Conservation (phyloP, 2,113 vertebrate species). For the Misgurnus mizolepis region DNA sequence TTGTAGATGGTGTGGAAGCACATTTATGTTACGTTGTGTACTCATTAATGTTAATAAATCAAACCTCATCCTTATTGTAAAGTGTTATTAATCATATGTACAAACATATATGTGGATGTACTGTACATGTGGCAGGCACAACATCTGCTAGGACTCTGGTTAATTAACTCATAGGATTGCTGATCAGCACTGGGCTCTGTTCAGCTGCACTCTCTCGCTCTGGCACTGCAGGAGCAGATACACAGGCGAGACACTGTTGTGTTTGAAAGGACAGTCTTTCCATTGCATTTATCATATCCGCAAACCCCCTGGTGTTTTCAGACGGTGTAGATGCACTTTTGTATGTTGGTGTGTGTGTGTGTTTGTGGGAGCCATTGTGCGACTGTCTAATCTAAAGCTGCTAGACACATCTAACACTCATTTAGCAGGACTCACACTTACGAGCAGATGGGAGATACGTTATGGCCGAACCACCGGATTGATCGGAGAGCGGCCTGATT, state of each 20-base stretch:
- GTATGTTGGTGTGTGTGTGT: conserved; percentile 42
- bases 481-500: conserved; percentile 30
- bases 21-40: too few relatives aligned
- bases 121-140: not conserved
- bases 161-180: conserved; percentile 46
- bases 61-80: too few relatives aligned
- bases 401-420: conserved; percentile 14
- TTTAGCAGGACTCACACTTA: conserved; percentile 31
- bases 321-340: conserved; percentile 5
- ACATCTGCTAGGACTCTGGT: conserved; percentile 46
- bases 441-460: conserved; percentile 33
- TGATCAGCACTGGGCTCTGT: conserved; percentile 19
- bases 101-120: too few relatives aligned
- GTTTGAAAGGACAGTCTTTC: conserved; percentile 70
- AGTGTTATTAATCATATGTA: too few relatives aligned
- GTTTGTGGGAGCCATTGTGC: conserved; percentile 18
- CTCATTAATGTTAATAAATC: too few relatives aligned
- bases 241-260: conserved; percentile 58
- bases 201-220: conserved; percentile 27
- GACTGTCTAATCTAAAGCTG: conserved; percentile 16
- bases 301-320: conserved; percentile 59
- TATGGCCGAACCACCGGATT: not conserved
- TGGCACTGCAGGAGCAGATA: conserved; percentile 54
- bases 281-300: conserved; percentile 69
- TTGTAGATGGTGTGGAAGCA: too few relatives aligned